These are phyloP conservation scores for Pseudeuparius sepicola DNA, from an alignment of 2,888 invertebrate genomes.

Conservation along the genomic window DNA sequence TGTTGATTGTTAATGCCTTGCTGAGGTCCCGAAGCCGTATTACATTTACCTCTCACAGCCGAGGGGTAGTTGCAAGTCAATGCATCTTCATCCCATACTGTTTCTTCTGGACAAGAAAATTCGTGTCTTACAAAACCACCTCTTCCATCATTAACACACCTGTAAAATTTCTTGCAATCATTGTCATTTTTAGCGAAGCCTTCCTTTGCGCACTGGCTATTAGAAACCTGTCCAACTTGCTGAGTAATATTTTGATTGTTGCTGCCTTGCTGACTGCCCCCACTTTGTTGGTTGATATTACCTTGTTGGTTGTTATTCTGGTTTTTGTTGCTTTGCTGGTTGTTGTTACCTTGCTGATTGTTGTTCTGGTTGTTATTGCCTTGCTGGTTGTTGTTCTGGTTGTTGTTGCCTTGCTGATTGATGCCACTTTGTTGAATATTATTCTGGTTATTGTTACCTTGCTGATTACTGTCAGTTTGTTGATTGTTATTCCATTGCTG, in stretches of 20 bases:
- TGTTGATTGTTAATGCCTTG: slow-evolving; percentile 6
- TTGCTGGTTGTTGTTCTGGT: slow-evolving; percentile 3
- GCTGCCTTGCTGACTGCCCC: slow-evolving; percentile 8
- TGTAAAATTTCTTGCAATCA: slow-evolving; percentile 66
- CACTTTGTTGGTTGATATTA: slow-evolving; percentile 12
- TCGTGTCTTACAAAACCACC: slow-evolving; percentile 55
- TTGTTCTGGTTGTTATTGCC: slow-evolving; percentile 7
- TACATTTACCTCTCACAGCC: slow-evolving; percentile 39
- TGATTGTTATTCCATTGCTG: slow-evolving; percentile 20
- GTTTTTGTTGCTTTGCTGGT: slow-evolving; percentile 10
- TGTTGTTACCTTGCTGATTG: slow-evolving; percentile 10
- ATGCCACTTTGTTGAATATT: slow-evolving; percentile 10
- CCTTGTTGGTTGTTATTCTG: slow-evolving; percentile 17
- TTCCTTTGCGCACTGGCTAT: slow-evolving; percentile 45
- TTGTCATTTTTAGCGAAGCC: slow-evolving; percentile 61
- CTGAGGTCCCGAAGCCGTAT: slow-evolving; percentile 18
- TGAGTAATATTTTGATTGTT: slow-evolving; percentile 10
- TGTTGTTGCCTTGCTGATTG: slow-evolving; percentile 10
- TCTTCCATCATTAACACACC: slow-evolving; percentile 57
- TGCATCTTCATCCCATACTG: slow-evolving; percentile 62
- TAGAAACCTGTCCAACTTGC: slow-evolving; percentile 11
- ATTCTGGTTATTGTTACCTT: slow-evolving; percentile 16
- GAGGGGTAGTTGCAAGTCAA: slow-evolving; percentile 64
- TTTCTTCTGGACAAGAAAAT: slow-evolving; percentile 64
- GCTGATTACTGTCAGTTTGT: slow-evolving; percentile 19